Percentiles rank a stretch among this genome's conserved stretches.
phyloP scores from a whole-genome alignment of 2,113 vertebrate genomes.

The Daubentonia madagascariensis region DNA sequence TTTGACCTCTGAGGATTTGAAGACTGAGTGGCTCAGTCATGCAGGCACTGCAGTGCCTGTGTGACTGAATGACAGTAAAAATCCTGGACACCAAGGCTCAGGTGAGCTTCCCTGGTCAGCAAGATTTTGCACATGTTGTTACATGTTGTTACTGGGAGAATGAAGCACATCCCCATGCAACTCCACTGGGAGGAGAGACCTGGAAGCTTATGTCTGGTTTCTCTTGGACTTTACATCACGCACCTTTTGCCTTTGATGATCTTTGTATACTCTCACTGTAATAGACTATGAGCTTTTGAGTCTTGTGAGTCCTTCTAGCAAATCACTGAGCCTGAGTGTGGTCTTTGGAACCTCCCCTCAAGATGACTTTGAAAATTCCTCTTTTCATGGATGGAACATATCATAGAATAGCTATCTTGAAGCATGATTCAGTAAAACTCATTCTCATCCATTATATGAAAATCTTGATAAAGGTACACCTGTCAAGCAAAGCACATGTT shows the following conservation, averaged over 20 bases:
- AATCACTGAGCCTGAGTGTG: background rate
- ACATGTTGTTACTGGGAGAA: background rate
- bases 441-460: background rate
- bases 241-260: background rate
- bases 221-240: no score
- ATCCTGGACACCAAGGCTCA: background rate
- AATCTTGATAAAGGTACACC: conserved; percentile 13
- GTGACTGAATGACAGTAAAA: background rate
- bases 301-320: background rate
- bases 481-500: background rate
- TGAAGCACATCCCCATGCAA: background rate
- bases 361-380: background rate
- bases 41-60: accelerated
- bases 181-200: background rate
- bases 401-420: background rate
- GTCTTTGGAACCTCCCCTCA: background rate
- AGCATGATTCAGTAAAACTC: background rate
- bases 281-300: background rate
- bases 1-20: no score
- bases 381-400: background rate
- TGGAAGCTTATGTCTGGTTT: background rate
- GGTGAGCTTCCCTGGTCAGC: background rate
- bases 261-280: background rate
- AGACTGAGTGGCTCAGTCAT: background rate
- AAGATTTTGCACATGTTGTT: background rate